Conservation (phyloP, 2,888 invertebrate species). For the Drosophila phalerata region DNA sequence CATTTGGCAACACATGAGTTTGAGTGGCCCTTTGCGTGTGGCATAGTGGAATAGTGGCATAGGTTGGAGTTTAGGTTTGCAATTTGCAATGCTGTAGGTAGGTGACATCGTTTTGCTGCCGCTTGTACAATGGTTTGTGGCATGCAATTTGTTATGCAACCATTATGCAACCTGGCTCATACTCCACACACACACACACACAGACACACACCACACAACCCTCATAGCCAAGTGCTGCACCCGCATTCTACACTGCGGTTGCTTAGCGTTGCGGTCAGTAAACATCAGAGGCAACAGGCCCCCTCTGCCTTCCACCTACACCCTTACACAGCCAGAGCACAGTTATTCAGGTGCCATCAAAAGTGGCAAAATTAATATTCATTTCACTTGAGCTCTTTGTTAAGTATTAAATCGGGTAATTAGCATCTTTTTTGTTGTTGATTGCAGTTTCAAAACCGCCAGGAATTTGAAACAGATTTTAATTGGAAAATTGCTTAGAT, state of each 20-base stretch:
- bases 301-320: not conserved
- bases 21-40: constrained; percentile 38
- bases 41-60: not conserved
- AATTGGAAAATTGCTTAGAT: not conserved
- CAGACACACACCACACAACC: not conserved
- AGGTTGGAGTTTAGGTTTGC: constrained; percentile 9
- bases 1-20: constrained; percentile 70
- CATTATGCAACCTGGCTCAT: constrained; percentile 17
- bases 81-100: constrained; percentile 47
- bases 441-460: not conserved
- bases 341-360: constrained; percentile 28
- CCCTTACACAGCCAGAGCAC: constrained; percentile 2
- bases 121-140: constrained; percentile 73
- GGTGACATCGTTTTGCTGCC: constrained; percentile 63
- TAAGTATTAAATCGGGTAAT: constrained; percentile 2
- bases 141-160: constrained; percentile 78
- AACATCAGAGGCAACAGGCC: constrained; percentile 15
- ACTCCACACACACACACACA: not conserved
- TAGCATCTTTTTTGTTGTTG: not conserved
- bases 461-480: not conserved
- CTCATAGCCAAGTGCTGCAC: constrained; percentile 34
- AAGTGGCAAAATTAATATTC: constrained; percentile 20
- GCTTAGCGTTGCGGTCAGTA: constrained; percentile 69
- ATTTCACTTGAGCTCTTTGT: too few species aligned
- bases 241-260: constrained; percentile 64